These are phyloP conservation scores for Cosmopolites sordidus DNA, from an alignment of 2,888 invertebrate species.

Conservation along the genomic window DNA sequence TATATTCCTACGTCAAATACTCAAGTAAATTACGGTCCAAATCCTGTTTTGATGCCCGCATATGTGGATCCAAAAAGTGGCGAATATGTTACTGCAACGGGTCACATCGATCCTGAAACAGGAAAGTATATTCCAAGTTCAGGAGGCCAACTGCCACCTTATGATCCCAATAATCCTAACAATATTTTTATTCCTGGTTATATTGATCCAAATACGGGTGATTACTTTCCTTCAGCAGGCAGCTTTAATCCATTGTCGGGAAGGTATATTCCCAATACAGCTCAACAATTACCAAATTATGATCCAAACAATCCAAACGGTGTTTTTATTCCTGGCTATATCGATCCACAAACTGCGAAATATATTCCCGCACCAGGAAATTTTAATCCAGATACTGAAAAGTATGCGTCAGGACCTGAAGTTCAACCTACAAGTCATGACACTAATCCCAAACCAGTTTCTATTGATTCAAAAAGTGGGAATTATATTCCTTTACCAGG, in stretches of 20 bases:
- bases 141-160: not conserved
- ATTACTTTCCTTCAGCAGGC: not conserved
- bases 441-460: not conserved
- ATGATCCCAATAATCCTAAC: not conserved
- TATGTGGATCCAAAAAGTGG: not conserved
- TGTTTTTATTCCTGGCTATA: no score
- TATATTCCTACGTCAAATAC: not conserved
- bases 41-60: no score
- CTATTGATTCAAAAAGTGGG: not conserved
- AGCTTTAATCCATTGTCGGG: no score
- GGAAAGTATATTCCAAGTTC: not conserved
- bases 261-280: no score
- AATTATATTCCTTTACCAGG: not conserved
- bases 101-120: constrained; percentile 4
- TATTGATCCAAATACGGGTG: not conserved
- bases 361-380: no score
- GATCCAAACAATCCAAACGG: not conserved
- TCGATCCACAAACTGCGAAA: no score
- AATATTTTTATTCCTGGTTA: not conserved
- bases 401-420: no score
- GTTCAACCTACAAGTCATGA: no score
- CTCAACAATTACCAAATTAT: not conserved
- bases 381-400: no score
- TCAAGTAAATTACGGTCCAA: not conserved
- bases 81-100: not conserved